These are phyloP conservation scores for Bunonema sp. DNA, from an alignment of 2,888 invertebrate species.

Conservation along the genomic window DNA sequence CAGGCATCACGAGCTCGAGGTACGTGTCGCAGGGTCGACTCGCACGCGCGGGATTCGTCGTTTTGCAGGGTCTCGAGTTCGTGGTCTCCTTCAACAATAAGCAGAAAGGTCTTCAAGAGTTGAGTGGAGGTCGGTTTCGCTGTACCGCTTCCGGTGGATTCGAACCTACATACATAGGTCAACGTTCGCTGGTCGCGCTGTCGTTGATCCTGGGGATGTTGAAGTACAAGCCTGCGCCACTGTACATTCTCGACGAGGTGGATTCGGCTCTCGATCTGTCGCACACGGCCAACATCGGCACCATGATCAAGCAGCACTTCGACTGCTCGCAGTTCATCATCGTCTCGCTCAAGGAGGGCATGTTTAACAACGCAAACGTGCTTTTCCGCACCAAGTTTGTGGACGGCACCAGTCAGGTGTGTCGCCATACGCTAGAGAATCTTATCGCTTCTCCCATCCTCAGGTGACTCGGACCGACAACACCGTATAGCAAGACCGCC, in stretches of 20 bases:
- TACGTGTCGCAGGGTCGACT: too few species aligned
- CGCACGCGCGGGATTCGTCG: too few species aligned
- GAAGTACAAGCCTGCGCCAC: constrained; percentile 86
- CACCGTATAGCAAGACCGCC: too few species aligned
- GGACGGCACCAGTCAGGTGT: constrained; percentile 80
- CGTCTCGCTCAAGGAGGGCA: constrained; percentile 92
- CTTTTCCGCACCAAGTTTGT: constrained; percentile 81
- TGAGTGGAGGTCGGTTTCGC: too few species aligned
- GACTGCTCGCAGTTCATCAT: constrained; percentile 82
- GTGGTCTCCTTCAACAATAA: too few species aligned
- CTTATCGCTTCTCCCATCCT: too few species aligned
- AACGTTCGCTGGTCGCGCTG: constrained; percentile 69
- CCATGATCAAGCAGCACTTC: constrained; percentile 78
- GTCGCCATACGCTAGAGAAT: constrained; percentile 44
- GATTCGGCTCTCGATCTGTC: constrained; percentile 92
- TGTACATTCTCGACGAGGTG: constrained; percentile 95
- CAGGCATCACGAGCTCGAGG: constrained; percentile 29
- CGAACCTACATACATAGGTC: constrained; percentile 12
- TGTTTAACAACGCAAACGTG: constrained; percentile 98
- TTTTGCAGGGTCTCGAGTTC: too few species aligned
- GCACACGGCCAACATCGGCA: constrained; percentile 94
- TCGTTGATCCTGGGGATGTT: constrained; percentile 88
- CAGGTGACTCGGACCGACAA: too few species aligned
- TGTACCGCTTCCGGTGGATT: background rate
- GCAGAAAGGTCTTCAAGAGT: too few species aligned